Evolutionary conservation across 2,888 invertebrate genomes (phyloP), one percentile per base, ranked within the genome.

Genomic region (Chrysomela aeneicollis): DNA sequence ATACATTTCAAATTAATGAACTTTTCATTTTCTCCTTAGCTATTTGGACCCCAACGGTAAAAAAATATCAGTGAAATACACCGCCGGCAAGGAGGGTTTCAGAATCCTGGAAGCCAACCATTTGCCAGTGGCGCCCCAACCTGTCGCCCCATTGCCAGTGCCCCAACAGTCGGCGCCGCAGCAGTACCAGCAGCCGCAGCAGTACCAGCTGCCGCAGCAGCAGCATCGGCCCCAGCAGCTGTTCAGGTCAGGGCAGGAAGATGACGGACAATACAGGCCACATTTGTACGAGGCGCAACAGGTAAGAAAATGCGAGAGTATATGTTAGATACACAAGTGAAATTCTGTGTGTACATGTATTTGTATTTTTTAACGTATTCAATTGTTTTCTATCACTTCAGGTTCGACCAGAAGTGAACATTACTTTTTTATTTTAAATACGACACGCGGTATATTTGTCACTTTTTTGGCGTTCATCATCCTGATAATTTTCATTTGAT

Each of bases 11-110:
- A n/a, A n/a, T n/a, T n/a, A 17, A 42, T 42, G 42, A 42, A 42
- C 3, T 5, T 26, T 6, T 26, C 6, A 26, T 5, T 26, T 6
- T 26, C 6, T 26, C 26, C 26, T 6, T 6, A 68, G 77, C 46
- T 79, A 79, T 61, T 71, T 75, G 2, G 90, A 90, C 65, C 89
- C 90, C 0, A 87, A 80, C 61, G 90, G 90, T 0, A 87, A 88
- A 76, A 84, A 88, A 17, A 88, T 90, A 67, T 87, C 87, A 37
- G 86, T 90, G 17, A 90, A 85, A 77, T 84, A 84, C 64, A 83
- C 83, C 1, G 84, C 82, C 6, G 82, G 82, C 49, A 84, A 84
- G 71, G 85, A 85, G 70, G 85, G 85, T 15, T 85, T 85, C 75
- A 80, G 79, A 73, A 84, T 85, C 35, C 69, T 85, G 49, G 84